Evolutionary conservation across 2,888 invertebrate genomes (phyloP).

Genomic region (Gortyna flavago): DNA sequence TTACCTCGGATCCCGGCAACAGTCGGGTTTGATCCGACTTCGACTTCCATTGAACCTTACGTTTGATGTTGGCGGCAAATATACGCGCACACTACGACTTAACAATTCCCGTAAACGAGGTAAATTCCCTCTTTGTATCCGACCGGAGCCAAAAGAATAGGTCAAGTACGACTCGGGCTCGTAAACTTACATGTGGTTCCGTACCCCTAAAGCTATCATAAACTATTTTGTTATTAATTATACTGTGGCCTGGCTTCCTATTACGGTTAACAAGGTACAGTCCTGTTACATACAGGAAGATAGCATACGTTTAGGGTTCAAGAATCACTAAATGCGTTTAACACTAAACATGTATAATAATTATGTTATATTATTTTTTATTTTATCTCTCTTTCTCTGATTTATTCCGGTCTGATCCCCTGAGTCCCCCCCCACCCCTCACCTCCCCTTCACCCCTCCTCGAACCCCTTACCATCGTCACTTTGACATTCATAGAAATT

Average conservation of each 20-base stretch:
- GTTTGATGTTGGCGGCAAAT: slow-evolving; percentile 52
- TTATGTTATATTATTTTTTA: background rate
- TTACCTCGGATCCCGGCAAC: slow-evolving; percentile 21
- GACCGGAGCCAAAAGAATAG: slow-evolving; percentile 16
- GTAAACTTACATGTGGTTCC: background rate
- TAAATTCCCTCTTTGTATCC: slow-evolving; percentile 37
- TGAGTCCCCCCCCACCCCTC: no score
- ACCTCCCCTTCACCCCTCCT: no score
- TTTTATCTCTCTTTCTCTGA: background rate
- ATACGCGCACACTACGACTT: slow-evolving; percentile 23
- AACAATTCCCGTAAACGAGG: slow-evolving; percentile 44
- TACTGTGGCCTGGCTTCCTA: background rate
- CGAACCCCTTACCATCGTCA: no score
- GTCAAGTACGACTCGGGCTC: background rate
- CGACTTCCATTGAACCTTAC: slow-evolving; percentile 19
- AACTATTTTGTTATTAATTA: background rate
- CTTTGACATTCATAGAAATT: background rate
- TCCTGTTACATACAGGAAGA: background rate
- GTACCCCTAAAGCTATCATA: background rate
- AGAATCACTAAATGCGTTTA: background rate
- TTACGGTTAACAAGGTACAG: background rate
- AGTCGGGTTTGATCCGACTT: slow-evolving; percentile 15
- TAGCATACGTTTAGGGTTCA: background rate
- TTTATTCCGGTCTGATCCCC: no score
- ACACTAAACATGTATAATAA: background rate